Conservation (phyloP, 2,797 vertebrate species). For the Luscinia megarhynchos region DNA sequence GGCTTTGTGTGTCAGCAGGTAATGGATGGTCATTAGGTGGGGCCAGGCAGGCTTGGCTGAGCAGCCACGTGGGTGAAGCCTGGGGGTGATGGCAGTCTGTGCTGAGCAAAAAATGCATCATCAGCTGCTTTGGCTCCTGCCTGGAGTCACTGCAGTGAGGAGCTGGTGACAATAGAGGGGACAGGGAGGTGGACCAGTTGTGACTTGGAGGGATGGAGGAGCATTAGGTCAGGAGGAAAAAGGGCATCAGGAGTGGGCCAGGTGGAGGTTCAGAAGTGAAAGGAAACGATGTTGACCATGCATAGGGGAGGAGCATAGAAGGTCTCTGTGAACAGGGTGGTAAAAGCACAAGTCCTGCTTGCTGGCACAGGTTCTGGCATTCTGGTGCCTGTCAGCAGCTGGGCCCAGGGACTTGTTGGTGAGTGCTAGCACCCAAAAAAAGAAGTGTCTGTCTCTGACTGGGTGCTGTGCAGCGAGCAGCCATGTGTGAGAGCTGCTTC, state of each 20-base stretch:
- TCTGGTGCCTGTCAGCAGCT: not conserved
- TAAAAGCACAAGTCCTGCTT: not conserved
- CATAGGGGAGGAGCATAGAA: not conserved
- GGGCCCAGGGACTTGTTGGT: not conserved
- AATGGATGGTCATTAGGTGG: constrained; percentile 34
- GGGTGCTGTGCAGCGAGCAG: not conserved
- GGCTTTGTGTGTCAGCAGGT: constrained; percentile 41
- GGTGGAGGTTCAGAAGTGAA: not conserved
- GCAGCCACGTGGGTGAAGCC: not conserved
- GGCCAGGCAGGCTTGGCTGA: not conserved
- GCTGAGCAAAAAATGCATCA: not conserved
- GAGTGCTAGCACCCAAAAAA: not conserved
- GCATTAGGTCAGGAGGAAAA: not conserved
- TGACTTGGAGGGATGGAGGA: not conserved
- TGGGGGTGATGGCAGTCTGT: not conserved
- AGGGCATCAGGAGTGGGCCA: not conserved
- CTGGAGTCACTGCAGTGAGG: accelerated
- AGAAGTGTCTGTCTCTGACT: not conserved
- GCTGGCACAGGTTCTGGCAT: not conserved
- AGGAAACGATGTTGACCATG: not conserved
- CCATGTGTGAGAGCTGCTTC: accelerated
- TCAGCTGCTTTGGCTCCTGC: not conserved
- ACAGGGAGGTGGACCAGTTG: not conserved
- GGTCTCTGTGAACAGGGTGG: not conserved
- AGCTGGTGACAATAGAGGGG: not conserved